Evolutionary conservation across 2,113 vertebrate genomes (phyloP).

Genomic region (Talpa occidentalis): DNA sequence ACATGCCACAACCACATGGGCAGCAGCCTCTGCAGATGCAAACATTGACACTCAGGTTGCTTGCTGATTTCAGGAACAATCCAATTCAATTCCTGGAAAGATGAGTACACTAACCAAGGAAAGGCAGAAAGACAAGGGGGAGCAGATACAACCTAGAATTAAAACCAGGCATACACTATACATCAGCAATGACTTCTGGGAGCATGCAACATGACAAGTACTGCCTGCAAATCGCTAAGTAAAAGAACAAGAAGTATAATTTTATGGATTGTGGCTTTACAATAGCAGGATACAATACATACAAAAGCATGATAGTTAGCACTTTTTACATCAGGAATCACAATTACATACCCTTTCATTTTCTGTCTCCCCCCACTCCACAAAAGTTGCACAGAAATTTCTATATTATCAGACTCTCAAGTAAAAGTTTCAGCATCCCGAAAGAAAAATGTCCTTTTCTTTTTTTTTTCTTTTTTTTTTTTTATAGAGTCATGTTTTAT

Average conservation of each 20-base stretch:
- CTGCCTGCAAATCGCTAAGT: background rate
- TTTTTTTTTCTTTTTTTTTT: too few relatives aligned
- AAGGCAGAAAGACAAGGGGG: background rate
- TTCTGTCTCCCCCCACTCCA: accelerated
- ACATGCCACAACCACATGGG: accelerated
- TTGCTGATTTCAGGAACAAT: background rate
- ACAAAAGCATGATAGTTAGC: background rate
- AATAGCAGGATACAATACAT: background rate
- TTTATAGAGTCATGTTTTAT: too few relatives aligned
- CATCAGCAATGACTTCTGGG: background rate
- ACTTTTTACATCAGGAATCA: constrained; percentile 22
- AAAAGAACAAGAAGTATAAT: background rate
- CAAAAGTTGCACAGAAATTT: background rate
- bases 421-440: background rate
- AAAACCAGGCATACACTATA: background rate
- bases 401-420: background rate
- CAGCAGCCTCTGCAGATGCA: background rate
- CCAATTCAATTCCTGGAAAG: background rate
- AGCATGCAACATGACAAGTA: background rate
- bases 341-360: background rate
- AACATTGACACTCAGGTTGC: background rate
- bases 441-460: constrained; percentile 6
- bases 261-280: background rate
- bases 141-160: background rate
- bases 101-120: background rate